Percentiles rank a stretch among this genome's conserved stretches.
These are phyloP conservation scores for Zelleria hepariella DNA, from an alignment of 2,888 invertebrate species.

Conservation along the genomic window DNA sequence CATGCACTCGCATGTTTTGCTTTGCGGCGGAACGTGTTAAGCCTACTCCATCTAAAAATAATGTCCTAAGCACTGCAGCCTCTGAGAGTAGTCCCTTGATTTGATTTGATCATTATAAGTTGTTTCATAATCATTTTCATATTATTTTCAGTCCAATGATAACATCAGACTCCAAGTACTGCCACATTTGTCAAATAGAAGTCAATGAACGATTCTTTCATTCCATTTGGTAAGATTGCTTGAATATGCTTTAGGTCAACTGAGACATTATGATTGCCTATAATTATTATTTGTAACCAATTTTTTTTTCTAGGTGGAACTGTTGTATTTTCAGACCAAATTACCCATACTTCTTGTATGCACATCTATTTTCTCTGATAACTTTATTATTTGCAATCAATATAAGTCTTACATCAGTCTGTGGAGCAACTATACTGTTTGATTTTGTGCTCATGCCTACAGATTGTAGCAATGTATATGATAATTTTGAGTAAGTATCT, in stretches of 20 bases:
- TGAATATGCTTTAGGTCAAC: too few species aligned
- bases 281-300: too few species aligned
- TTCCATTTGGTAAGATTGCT: slow-evolving; percentile 78
- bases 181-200: slow-evolving; percentile 86
- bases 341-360: slow-evolving; percentile 79
- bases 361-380: slow-evolving; percentile 75
- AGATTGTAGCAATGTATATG: slow-evolving; percentile 88
- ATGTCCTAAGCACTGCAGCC: too few species aligned
- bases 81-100: too few species aligned
- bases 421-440: slow-evolving; percentile 81
- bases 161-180: slow-evolving; percentile 83
- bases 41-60: too few species aligned
- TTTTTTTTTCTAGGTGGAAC: too few species aligned
- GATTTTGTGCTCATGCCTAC: slow-evolving; percentile 82
- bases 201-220: slow-evolving; percentile 84
- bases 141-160: slow-evolving; percentile 58
- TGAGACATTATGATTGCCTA: too few species aligned
- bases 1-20: too few species aligned
- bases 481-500: slow-evolving; percentile 78
- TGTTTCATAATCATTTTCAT: too few species aligned
- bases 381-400: slow-evolving; percentile 83
- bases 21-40: too few species aligned
- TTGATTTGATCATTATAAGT: too few species aligned
- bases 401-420: slow-evolving; percentile 87
- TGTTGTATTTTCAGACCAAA: slow-evolving; percentile 88